Percentiles rank a stretch among this genome's conserved stretches.
Conservation (phyloP, 2,797 vertebrate species). For the Otus scops region DNA sequence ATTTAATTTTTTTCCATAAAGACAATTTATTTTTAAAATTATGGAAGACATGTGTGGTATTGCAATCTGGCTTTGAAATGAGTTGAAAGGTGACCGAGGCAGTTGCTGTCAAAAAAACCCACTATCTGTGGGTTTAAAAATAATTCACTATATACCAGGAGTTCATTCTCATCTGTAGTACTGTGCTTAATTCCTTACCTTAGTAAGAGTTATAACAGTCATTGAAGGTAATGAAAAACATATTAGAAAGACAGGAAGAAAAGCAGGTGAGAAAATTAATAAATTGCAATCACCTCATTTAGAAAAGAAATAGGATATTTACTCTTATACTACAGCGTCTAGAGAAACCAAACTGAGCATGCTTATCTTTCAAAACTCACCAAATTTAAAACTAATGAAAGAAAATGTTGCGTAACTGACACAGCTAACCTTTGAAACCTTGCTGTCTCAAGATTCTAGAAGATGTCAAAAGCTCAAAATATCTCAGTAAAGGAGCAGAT, state of each 20-base stretch:
- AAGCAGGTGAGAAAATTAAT: not conserved
- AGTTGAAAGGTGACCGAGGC: not conserved
- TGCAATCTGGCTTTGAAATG: not conserved
- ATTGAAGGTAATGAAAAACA: not conserved
- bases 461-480: not conserved
- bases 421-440: not conserved
- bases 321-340: not conserved
- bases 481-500: not conserved
- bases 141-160: not conserved
- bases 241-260: not conserved
- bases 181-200: not conserved
- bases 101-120: not conserved
- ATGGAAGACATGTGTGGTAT: not conserved
- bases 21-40: not conserved
- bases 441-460: not conserved
- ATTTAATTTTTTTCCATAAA: not conserved
- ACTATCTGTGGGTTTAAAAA: not conserved
- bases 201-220: not conserved
- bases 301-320: not conserved
- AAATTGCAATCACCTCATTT: not conserved
- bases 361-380: not conserved
- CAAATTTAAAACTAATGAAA: not conserved
- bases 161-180: not conserved
- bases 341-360: not conserved
- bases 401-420: not conserved